Evolutionary conservation across 2,888 invertebrate species (phyloP), one percentile per base, ranked within the genome.

Genomic region (Drosophila gaucha): DNA sequence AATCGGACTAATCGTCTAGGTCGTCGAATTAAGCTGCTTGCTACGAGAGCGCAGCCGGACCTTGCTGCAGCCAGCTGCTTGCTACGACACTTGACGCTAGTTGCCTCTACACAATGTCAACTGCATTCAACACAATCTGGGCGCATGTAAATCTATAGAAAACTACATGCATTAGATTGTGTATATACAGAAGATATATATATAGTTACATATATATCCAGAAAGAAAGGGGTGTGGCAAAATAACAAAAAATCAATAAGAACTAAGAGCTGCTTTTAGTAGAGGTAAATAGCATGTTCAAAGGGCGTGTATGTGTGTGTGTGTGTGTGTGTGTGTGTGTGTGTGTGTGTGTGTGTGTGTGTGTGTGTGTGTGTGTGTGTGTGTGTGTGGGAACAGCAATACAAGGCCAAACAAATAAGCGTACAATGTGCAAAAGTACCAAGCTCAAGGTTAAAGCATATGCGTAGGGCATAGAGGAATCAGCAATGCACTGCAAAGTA

Each of bases 351-450:
- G 3, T 22, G 22, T 3, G 39, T 14, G 38, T n/a, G 22, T 22
- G 20, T n/a, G 22, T 5, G 16, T 52, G 35, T 20, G 18, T 51
- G 24, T 69, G 36, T 64, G 30, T 39, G 26, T 20, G 14, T 35
- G 14, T 66, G 28, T 54, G 38, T 58, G 16, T n/a, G n/a, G n/a
- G 35, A n/a, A n/a, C n/a, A n/a, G n/a, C 9, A 52, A 55, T 54
- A 76, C 83, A 85, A 85, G 83, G 86, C 67, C 80, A 82, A 85
- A 82, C 83, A 75, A 78, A 78, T 58, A 60, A 63, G 71, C 82
- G 64, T 49, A 56, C 59, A 85, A 66, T 65, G 60, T 68, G 64
- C 66, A 67, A 58, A 62, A 57, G 67, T 54, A 65, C 60, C 73
- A 75, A 66, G 60, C 66, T 75, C 70, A 74, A 74, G 73, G 75